Evolutionary conservation across 2,888 invertebrate genomes (phyloP), one percentile per base, ranked within the genome.

Genomic region (Dryococelus australis): DNA sequence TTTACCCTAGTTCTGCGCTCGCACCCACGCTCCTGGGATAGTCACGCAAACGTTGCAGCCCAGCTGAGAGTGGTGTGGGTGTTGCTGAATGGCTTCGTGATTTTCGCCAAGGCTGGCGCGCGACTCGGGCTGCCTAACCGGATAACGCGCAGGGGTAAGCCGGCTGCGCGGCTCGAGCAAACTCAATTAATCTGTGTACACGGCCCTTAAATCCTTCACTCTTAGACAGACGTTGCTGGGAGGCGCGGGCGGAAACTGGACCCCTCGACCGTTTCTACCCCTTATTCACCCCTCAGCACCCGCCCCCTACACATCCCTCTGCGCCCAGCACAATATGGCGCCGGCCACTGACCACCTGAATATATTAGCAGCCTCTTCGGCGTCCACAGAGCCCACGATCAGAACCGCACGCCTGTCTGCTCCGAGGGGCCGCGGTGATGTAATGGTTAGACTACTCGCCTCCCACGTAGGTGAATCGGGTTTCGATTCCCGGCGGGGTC

Each of bases 151-250:
- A 65, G 65, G 65, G 65, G 65, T 24, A n/a, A 20, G 65, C 65
- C 8, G 8, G 1, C 65, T n/a, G 24, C 8, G 20, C 20, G 24
- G 24, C 65, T 20, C 65, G 65, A 65, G 65, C n/a, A 65, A 65
- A 65, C 65, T 65, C 65, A 65, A 65, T 65, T 65, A 65, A 65
- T 65, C 65, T 65, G 65, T 65, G 65, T 65, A 65, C 65, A 65
- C 65, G 8, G 65, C 24, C 65, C 65, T 65, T 65, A 65, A 65
- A 65, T 65, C 65, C 65, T 65, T 65, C 65, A 65, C 65, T 65
- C 65, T 65, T 65, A 65, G 65, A 65, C 65, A 65, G 65, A 8
- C 65, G 65, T 65, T 65, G 65, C 65, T 6, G 65, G 65, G 65
- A 2, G 65, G n/a, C 20, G 65, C 65, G 20, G 65, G 65, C 24